Conservation (phyloP, 2,888 invertebrate species). For the Phania funesta region DNA sequence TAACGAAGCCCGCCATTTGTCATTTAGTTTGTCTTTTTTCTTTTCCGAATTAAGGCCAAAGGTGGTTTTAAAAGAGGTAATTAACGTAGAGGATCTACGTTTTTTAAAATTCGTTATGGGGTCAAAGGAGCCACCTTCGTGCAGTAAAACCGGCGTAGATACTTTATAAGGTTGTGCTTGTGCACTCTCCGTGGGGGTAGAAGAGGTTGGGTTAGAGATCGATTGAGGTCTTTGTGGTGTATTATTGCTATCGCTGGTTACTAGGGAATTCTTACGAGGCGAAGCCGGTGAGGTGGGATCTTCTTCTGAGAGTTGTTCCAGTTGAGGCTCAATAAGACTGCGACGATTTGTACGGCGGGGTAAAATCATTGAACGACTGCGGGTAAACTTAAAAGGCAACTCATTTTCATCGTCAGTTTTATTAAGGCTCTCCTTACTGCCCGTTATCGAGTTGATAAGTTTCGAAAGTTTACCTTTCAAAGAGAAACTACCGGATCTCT, state of each 20-base stretch:
- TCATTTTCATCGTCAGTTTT: slow-evolving; percentile 71
- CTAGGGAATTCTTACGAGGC: slow-evolving; percentile 74
- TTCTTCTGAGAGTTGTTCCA: slow-evolving; percentile 80
- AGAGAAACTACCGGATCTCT: slow-evolving; percentile 79
- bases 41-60: slow-evolving; percentile 74
- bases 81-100: slow-evolving; percentile 76
- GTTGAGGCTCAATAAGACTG: slow-evolving; percentile 78
- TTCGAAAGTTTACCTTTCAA: slow-evolving; percentile 77
- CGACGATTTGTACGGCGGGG: slow-evolving; percentile 78
- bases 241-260: slow-evolving; percentile 43
- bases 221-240: slow-evolving; percentile 41
- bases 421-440: slow-evolving; percentile 79
- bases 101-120: slow-evolving; percentile 77
- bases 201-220: slow-evolving; percentile 55
- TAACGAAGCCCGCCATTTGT: slow-evolving; percentile 82
- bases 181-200: slow-evolving; percentile 72
- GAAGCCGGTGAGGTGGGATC: slow-evolving; percentile 75
- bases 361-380: slow-evolving; percentile 79
- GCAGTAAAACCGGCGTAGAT: slow-evolving; percentile 66
- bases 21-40: slow-evolving; percentile 78
- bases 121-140: slow-evolving; percentile 67
- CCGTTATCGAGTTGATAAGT: slow-evolving; percentile 77
- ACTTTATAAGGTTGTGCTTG: slow-evolving; percentile 67
- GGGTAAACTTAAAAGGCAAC: slow-evolving; percentile 75
- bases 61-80: slow-evolving; percentile 77